phyloP scores from a whole-genome alignment of 2,888 invertebrate genomes.

The Choristoneura rosaceana region DNA sequence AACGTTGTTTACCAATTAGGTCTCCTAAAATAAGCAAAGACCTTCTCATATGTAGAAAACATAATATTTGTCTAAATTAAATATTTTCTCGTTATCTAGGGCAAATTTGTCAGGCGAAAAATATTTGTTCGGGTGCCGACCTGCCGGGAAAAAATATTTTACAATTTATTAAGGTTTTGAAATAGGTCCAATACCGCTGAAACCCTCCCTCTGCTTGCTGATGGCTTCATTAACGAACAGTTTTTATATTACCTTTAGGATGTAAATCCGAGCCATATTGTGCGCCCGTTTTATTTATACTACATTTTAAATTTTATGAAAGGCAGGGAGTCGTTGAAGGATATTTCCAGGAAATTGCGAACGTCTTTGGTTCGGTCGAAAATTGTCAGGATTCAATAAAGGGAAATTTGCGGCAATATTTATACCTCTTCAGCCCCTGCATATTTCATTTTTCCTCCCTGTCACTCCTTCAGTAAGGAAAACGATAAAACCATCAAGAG shows the following conservation, averaged over 20 bases:
- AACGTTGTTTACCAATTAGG: slow-evolving; percentile 24
- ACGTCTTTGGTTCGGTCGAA: slow-evolving; percentile 37
- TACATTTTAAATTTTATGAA: slow-evolving; percentile 17
- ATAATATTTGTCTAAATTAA: slow-evolving; percentile 17
- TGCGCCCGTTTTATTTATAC: neutral
- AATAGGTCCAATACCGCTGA: slow-evolving; percentile 5
- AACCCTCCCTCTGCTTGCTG: neutral
- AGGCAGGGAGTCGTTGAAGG: slow-evolving; percentile 10
- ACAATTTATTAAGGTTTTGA: slow-evolving; percentile 10
- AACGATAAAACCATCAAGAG: slow-evolving; percentile 38
- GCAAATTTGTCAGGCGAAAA: neutral
- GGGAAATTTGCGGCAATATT: slow-evolving; percentile 37
- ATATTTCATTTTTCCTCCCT: slow-evolving; percentile 37
- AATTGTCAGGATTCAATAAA: slow-evolving; percentile 41
- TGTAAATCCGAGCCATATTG: slow-evolving; percentile 8
- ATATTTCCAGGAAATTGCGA: slow-evolving; percentile 41
- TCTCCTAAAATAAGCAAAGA: neutral
- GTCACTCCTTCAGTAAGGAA: slow-evolving; percentile 13
- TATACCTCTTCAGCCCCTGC: slow-evolving; percentile 36
- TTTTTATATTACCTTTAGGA: slow-evolving; percentile 12
- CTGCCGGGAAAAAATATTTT: slow-evolving; percentile 3
- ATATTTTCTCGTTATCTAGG: slow-evolving; percentile 2
- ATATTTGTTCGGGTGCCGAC: neutral
- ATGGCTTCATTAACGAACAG: slow-evolving; percentile 14
- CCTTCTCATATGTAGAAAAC: slow-evolving; percentile 1